A percentile compares a stretch with the other conserved stretches of the same genome.
These are phyloP conservation scores for Caenorhabditis japonica DNA, from an alignment of 2,888 invertebrate species.

Conservation along the genomic window DNA sequence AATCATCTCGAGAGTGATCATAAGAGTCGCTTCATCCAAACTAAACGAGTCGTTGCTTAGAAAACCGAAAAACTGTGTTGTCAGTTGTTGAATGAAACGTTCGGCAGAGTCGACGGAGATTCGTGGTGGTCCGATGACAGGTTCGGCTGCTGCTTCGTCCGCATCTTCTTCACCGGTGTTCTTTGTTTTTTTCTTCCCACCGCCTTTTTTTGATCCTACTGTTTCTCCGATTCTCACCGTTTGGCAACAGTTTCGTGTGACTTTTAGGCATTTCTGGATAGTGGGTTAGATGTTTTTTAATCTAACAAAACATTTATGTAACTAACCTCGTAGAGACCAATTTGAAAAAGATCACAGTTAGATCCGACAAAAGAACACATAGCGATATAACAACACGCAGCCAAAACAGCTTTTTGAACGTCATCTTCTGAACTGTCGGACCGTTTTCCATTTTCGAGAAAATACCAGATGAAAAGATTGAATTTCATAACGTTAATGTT, in stretches of 20 bases:
- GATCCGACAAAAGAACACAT: constrained; percentile 34
- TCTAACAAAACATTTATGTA: background rate
- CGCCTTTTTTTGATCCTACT: constrained; percentile 5
- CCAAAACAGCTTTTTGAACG: constrained; percentile 14
- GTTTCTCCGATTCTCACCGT: constrained; percentile 32
- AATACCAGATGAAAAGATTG: constrained; percentile 33
- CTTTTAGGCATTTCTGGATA: constrained; percentile 39
- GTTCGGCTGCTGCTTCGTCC: constrained; percentile 5
- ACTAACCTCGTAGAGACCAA: constrained; percentile 26
- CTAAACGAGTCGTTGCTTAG: constrained; percentile 14
- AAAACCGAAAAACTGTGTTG: constrained; percentile 29
- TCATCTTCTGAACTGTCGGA: constrained; percentile 8
- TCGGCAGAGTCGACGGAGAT: constrained; percentile 39
- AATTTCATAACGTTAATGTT: constrained; percentile 19
- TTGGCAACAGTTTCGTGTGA: constrained; percentile 34
- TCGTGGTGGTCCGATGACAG: constrained; percentile 23
- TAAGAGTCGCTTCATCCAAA: constrained; percentile 13
- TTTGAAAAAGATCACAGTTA: constrained; percentile 22
- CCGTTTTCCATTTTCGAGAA: constrained; percentile 35
- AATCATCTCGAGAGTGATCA: constrained; percentile 25
- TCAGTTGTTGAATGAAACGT: constrained; percentile 18
- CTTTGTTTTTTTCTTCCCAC: constrained; percentile 1
- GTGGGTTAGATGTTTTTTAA: background rate
- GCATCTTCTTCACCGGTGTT: constrained; percentile 7
- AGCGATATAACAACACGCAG: constrained; percentile 17